Base-by-base conservation (phyloP, 1,140 invertebrate genomes). In the Pachyrhynchus sulphureomaculatus region DNA sequence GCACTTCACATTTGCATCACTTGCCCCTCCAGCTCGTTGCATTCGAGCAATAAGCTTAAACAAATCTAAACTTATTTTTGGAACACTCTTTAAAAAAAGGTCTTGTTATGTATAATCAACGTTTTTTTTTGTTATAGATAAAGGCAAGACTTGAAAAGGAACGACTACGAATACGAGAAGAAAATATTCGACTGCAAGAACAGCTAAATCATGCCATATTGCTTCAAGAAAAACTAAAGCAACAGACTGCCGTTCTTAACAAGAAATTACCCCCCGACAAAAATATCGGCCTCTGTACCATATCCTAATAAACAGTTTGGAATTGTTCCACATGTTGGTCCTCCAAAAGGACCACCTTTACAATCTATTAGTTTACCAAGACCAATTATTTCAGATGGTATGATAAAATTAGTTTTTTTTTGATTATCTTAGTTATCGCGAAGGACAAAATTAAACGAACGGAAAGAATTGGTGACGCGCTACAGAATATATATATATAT, bases 141-240 rank as follows among this genome's bases (percentile, higher is more conserved):
- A 77, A 76, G 68, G 68, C 69, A 6, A 69, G 72, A 23, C 66
- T 77, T 10, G 71, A 76, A 58, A 69, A 73, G 61, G 74, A 76
- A 61, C 68, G 69, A 47, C 59, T 69, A 37, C 64, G 72, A 12
- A 68, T 77, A 0, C 69, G 73, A 51, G 60, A 66, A 15, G 75
- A 77, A 55, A 77, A 77, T 45, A 54, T 72, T 8, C 59, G 61
- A 33, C 56, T 77, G 32, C 75, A 77, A 53, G 73, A 74, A 37
- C 70, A 77, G 56, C 69, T 77, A 18, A 71, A 71, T 48, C 64
- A 68, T 34, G 65, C 68, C 9, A 26, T 77, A 3, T 74, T 72
- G 60, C 37, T 75, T 1, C 75, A 76, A 53, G 72, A 76, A 44
- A 75, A 76, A 61, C 64, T 76, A 5, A 74, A 72, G 54, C 62